Percentiles rank a stretch among this genome's conserved stretches.
Conservation (phyloP, 1,140 invertebrate genomes). For the Lucilia sericata region DNA sequence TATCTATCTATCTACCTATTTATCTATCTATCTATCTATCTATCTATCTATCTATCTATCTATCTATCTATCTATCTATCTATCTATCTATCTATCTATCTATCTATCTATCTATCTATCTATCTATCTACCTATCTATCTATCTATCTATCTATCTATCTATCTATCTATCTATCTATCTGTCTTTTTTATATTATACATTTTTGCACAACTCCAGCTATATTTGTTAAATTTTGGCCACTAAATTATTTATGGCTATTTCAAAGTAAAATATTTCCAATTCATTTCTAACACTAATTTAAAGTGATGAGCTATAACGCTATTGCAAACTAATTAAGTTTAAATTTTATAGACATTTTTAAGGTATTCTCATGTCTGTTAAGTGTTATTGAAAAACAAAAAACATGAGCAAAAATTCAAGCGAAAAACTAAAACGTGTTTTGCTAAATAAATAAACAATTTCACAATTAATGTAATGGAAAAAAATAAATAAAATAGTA, state of each 20-base stretch:
- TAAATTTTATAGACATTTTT: background rate
- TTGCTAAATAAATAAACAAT: slow-evolving; percentile 19
- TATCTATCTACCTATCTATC: no score
- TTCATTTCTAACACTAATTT: background rate
- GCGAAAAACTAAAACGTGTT: background rate
- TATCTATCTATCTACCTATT: no score
- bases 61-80: no score
- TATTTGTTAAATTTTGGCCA: no score
- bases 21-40: no score
- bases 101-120: no score
- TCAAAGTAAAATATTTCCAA: background rate
- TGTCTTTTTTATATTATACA: no score
- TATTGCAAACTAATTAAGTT: background rate
- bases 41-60: no score
- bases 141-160: no score
- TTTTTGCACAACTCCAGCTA: no score
- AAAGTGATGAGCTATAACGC: background rate
- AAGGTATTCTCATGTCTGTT: background rate
- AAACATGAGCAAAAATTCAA: background rate
- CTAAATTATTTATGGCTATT: background rate
- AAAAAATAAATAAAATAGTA: background rate
- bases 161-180: no score
- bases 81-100: no score
- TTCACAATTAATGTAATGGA: background rate
- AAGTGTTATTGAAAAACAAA: background rate